phyloP scores from a whole-genome alignment of 2,797 vertebrate species.

The Antrozous pallidus region DNA sequence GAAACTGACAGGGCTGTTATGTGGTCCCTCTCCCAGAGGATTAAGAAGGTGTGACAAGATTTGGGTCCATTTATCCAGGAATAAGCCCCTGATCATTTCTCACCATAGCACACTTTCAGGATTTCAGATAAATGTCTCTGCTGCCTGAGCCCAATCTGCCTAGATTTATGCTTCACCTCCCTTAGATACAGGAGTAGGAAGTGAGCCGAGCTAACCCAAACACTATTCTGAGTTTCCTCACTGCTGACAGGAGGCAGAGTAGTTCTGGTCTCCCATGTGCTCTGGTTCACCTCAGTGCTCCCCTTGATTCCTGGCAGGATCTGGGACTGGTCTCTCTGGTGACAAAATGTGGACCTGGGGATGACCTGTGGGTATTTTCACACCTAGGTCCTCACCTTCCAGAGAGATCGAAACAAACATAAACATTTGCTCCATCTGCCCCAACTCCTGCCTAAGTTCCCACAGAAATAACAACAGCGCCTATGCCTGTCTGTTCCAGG shows the following conservation, averaged over 20 bases:
- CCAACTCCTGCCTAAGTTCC: background rate
- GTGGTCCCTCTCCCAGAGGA: too few relatives aligned
- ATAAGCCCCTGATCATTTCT: too few relatives aligned
- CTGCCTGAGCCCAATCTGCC: background rate
- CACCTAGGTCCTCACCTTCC: background rate
- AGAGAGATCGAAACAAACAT: background rate
- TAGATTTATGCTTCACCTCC: background rate
- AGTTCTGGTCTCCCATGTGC: background rate
- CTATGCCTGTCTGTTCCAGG: background rate
- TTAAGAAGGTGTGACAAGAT: too few relatives aligned
- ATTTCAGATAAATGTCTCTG: too few relatives aligned
- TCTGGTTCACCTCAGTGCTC: background rate
- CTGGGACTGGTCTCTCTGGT: background rate
- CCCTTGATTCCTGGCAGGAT: background rate
- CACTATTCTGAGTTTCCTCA: background rate
- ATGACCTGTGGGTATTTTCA: background rate
- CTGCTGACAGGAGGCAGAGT: background rate
- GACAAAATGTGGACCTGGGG: background rate
- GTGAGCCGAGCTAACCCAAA: background rate
- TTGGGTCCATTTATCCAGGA: too few relatives aligned
- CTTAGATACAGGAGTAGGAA: background rate
- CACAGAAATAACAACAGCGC: background rate
- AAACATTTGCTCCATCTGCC: background rate
- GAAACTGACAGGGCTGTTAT: too few relatives aligned
- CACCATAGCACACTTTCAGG: too few relatives aligned